Evolutionary conservation across 2,888 invertebrate genomes (phyloP), one percentile per base, ranked within the genome.

Genomic region (Thera obeliscata): DNA sequence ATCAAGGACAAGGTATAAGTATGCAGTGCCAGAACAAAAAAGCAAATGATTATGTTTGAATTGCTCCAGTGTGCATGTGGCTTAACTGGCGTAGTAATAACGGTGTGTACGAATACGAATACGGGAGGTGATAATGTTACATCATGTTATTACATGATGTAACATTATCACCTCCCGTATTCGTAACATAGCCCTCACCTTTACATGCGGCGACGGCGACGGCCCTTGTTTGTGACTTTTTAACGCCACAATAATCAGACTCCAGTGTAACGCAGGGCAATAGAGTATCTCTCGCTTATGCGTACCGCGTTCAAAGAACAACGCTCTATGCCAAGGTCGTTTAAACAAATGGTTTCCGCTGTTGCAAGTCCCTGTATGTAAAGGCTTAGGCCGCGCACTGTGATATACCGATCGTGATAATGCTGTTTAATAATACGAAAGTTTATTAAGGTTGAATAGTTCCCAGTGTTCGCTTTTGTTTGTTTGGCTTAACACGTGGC

Each of bases 341-440:
- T 52, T 33, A 33, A 52, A 46, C 43, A 9, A 33, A 52, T 52
- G 52, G 52, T 38, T 59, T 50, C 12, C 8, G 52, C 33, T 12
- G 3, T 43, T 35, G 49, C 60, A 41, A 48, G 57, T 57, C 35
- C 22, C 58, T 35, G 58, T 46, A 41, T 55, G 57, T 62, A 48
- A 48, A 62, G 66, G 41, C 57, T 55, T 38, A 55, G 22, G 64
- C 64, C 60, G 67, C 66, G 64, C 67, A 66, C 72, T 72, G 68
- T 66, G 66, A 61, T 64, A 61, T 66, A 55, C 43, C 56, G 12
- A 66, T 56, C 38, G 59, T 55, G 60, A 50, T 64, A 56, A 56
- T 43, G 63, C 48, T 70, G 56, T 68, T 64, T 57, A 50, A 49
- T 59, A 55, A 48, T 58, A 66, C 2, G 35, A 66, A 58, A 61